Evolutionary conservation across 2,113 vertebrate species (phyloP).

Genomic region (Callipepla squamata): DNA sequence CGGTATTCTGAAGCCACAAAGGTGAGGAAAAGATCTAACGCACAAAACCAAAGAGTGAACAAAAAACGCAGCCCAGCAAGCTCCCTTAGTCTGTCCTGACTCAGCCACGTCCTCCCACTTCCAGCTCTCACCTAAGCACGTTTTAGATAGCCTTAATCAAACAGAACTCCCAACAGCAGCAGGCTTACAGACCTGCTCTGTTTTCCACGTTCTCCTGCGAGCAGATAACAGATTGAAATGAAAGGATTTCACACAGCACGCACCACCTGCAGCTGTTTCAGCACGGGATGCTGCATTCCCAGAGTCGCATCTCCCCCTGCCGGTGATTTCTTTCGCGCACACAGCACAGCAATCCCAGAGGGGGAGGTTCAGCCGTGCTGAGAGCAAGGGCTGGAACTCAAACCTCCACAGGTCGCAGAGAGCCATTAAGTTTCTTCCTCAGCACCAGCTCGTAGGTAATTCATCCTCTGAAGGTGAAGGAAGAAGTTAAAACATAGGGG

Average conservation of each 20-base stretch:
- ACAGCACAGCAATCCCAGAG: not conserved
- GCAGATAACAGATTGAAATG: not conserved
- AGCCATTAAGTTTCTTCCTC: not conserved
- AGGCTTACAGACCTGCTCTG: not conserved
- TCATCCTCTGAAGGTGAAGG: not conserved
- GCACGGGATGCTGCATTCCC: rapidly evolving
- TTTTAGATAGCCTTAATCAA: not conserved
- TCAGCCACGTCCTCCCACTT: not conserved
- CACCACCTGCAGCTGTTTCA: rapidly evolving
- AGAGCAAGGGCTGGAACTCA: not conserved
- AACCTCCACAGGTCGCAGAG: not conserved
- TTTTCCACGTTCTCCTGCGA: not conserved
- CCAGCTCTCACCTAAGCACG: not conserved
- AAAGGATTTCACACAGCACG: not conserved
- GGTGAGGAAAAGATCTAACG: not conserved
- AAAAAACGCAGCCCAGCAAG: not conserved
- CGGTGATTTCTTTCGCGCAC: not conserved
- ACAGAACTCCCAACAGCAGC: rapidly evolving
- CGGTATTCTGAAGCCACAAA: not conserved
- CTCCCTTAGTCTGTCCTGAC: not conserved
- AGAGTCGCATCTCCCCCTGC: conserved; percentile 40
- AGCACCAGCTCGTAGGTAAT: not conserved
- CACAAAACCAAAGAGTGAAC: not conserved
- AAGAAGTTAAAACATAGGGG: not conserved
- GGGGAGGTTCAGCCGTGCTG: not conserved